A percentile compares a stretch with the other conserved stretches of the same genome.
Evolutionary conservation across 2,797 vertebrate species (phyloP).

Genomic region (Nasua narica): DNA sequence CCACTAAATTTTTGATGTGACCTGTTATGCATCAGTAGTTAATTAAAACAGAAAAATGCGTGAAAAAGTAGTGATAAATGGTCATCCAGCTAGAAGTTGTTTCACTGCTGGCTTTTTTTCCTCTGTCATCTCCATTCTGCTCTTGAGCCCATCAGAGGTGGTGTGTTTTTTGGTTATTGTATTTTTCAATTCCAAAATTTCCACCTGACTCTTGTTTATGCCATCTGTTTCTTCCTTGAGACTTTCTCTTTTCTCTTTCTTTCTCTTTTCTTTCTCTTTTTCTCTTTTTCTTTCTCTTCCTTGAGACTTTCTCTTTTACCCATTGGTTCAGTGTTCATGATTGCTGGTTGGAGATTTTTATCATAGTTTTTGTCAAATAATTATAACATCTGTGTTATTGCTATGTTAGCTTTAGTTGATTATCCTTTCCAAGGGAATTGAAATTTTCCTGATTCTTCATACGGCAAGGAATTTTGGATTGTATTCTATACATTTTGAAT

Average conservation of each 20-base stretch:
- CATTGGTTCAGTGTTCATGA: background rate
- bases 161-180: background rate
- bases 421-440: background rate
- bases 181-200: background rate
- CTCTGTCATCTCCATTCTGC: background rate
- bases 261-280: too few relatives aligned
- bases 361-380: background rate
- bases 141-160: background rate
- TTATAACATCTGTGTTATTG: background rate
- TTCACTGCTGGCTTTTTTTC: background rate
- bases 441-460: background rate
- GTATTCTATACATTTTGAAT: background rate
- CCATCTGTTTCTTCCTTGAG: background rate
- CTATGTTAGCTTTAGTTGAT: background rate
- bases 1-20: background rate
- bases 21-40: background rate
- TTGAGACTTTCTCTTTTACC: background rate
- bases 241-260: background rate
- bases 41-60: background rate
- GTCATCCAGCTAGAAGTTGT: background rate
- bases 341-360: background rate
- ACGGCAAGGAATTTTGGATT: background rate
- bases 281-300: too few relatives aligned
- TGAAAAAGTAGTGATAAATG: background rate
- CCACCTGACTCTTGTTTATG: background rate